Conservation (phyloP, 2,113 vertebrate species). For the Nothoprocta perdicaria region DNA sequence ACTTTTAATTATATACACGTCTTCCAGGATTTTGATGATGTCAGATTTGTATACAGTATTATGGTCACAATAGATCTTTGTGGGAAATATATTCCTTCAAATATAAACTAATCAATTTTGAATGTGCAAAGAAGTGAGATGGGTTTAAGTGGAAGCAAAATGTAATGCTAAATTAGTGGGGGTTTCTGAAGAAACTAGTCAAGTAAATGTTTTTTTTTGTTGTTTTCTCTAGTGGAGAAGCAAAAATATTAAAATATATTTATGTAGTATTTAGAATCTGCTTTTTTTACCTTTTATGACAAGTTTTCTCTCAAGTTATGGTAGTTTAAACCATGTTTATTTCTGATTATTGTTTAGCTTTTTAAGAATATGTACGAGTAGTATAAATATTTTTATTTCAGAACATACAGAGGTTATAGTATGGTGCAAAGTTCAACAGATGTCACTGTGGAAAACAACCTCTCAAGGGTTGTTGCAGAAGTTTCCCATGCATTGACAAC, state of each 20-base stretch:
- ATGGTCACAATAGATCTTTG: neutral
- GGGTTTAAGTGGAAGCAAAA: neutral
- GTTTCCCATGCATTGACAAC: constrained; percentile 89
- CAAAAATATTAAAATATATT: neutral
- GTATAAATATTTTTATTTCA: constrained; percentile 49
- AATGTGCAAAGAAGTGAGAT: neutral
- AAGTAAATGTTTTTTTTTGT: too few species aligned
- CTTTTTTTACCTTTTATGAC: neutral
- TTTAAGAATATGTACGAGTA: neutral
- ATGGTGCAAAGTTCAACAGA: constrained; percentile 86
- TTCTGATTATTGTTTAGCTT: neutral
- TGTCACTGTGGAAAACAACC: constrained; percentile 92
- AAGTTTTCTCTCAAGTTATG: neutral
- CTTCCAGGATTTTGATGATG: rapidly evolving
- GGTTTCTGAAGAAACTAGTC: neutral
- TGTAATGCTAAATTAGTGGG: neutral
- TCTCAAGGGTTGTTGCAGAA: constrained; percentile 90
- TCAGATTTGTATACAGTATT: neutral
- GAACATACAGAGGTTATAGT: constrained; percentile 93
- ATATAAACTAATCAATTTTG: neutral
- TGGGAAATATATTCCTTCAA: neutral
- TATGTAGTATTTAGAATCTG: neutral
- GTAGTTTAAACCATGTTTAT: neutral
- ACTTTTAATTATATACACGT: neutral
- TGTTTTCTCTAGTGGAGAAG: neutral